phyloP scores from a whole-genome alignment of 1,140 invertebrate genomes.

The Drosophila funebris region DNA sequence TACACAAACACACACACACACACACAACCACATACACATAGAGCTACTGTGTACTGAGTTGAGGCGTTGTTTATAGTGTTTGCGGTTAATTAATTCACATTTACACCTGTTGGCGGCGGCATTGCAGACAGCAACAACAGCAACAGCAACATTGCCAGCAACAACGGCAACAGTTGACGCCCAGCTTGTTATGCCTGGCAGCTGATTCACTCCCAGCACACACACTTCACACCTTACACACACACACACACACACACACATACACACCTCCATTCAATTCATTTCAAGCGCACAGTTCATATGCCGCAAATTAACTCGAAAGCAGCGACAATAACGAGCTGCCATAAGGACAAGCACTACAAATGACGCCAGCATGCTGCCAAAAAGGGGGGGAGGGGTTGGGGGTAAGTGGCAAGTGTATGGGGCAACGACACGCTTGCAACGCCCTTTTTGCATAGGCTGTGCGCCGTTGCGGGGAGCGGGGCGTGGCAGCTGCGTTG shows the following conservation, averaged over 20 bases:
- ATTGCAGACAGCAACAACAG: slow-evolving; percentile 42
- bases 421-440: not conserved
- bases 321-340: slow-evolving; percentile 47
- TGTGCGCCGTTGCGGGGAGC: not conserved
- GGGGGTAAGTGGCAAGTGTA: not conserved
- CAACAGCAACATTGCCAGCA: slow-evolving; percentile 13
- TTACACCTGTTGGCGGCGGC: slow-evolving; percentile 77
- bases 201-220: slow-evolving; percentile 8
- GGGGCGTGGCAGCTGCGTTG: slow-evolving; percentile 6
- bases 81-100: slow-evolving; percentile 83
- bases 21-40: not conserved
- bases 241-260: not conserved
- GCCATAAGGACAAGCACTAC: slow-evolving; percentile 8
- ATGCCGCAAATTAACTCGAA: slow-evolving; percentile 65
- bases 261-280: slow-evolving; percentile 42
- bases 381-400: too few species aligned
- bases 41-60: not conserved
- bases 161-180: slow-evolving; percentile 18
- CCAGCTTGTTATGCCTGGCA: slow-evolving; percentile 16
- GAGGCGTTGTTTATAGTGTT: slow-evolving; percentile 81
- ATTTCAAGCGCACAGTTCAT: slow-evolving; percentile 56
- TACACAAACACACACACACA: slow-evolving; percentile 6
- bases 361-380: not conserved
- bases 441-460: slow-evolving; percentile 21
- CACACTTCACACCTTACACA: slow-evolving; percentile 12